Conservation (phyloP, 2,797 vertebrate genomes). For the Pagetopsis macropterus region DNA sequence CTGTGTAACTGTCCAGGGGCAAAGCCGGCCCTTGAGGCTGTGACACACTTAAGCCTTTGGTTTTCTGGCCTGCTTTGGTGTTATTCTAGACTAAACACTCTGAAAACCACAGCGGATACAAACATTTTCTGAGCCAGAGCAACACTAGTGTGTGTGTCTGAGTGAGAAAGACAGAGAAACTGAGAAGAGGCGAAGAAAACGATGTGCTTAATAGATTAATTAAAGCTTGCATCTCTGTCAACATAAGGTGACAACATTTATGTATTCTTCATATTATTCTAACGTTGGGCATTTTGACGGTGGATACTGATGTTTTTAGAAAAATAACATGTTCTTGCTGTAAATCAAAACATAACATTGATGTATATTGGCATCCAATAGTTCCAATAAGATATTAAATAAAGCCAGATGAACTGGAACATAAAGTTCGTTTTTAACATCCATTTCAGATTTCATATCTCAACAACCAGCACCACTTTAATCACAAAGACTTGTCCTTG, state of each 20-base stretch:
- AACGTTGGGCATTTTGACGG: background rate
- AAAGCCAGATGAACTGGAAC: background rate
- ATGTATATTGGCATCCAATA: background rate
- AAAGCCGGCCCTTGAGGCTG: slow-evolving; percentile 27
- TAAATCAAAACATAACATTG: background rate
- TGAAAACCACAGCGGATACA: slow-evolving; percentile 56
- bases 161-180: background rate
- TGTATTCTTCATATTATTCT: background rate
- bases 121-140: slow-evolving; percentile 45
- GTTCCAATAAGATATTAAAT: background rate
- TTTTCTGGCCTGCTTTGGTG: slow-evolving; percentile 41
- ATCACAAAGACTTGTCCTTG: slow-evolving; percentile 1
- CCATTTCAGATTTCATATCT: background rate
- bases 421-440: background rate
- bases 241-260: background rate
- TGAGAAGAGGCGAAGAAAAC: background rate
- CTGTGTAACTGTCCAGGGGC: slow-evolving; percentile 13
- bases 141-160: slow-evolving; percentile 1
- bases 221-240: background rate
- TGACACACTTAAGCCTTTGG: slow-evolving; percentile 55
- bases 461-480: background rate
- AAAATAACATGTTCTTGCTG: background rate
- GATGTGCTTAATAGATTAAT: background rate
- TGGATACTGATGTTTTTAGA: background rate
- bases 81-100: slow-evolving; percentile 68